These are phyloP conservation scores for Trichopoda pennipes DNA, from an alignment of 2,888 invertebrate genomes.

Conservation along the genomic window DNA sequence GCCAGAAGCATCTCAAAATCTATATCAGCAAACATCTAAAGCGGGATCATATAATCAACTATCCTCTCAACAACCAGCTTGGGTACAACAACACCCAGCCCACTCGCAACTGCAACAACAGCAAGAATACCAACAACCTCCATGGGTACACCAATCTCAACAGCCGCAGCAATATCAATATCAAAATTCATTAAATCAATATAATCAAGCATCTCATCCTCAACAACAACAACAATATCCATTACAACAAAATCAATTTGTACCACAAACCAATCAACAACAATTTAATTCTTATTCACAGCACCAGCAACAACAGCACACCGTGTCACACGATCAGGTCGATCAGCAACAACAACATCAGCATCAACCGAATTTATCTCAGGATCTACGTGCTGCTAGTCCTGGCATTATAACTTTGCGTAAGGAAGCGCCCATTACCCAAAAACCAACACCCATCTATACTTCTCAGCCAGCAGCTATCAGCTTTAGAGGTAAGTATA, in stretches of 20 bases:
- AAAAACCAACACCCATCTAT: conserved; percentile 88
- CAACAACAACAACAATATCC: conserved; percentile 71
- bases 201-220: conserved; percentile 69
- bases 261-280: conserved; percentile 76
- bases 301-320: conserved; percentile 74
- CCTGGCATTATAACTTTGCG: conserved; percentile 83
- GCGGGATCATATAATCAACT: conserved; percentile 69
- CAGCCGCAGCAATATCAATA: conserved; percentile 67
- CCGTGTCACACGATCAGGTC: conserved; percentile 75
- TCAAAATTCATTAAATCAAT: conserved; percentile 70
- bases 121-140: conserved; percentile 62
- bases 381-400: conserved; percentile 81
- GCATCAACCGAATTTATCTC: conserved; percentile 66
- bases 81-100: conserved; percentile 42
- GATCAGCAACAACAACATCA: conserved; percentile 72
- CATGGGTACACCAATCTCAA: conserved; percentile 61
- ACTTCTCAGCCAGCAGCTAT: conserved; percentile 90
- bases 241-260: conserved; percentile 73
- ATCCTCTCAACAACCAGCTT: conserved; percentile 32
- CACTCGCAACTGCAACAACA: conserved; percentile 50
- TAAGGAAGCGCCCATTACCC: conserved; percentile 87
- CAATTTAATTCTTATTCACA: conserved; percentile 80
- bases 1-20: conserved; percentile 69
- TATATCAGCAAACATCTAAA: conserved; percentile 63
- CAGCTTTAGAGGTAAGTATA: conserved; percentile 84